phyloP scores from a whole-genome alignment of 2,797 vertebrate species.

The Spinus olivaceus region DNA sequence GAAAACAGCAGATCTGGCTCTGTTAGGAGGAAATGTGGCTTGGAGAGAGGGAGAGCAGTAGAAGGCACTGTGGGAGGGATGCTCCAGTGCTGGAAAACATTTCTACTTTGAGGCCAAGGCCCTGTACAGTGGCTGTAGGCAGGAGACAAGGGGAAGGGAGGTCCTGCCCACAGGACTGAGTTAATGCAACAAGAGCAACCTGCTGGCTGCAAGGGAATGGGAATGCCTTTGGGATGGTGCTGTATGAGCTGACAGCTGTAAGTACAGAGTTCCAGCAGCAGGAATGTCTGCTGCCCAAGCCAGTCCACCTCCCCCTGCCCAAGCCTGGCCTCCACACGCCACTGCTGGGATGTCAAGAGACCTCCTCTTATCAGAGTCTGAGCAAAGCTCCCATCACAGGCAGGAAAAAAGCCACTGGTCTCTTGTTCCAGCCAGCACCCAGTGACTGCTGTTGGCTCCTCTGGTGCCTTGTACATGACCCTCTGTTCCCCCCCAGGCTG shows the following conservation, averaged over 20 bases:
- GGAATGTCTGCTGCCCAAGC: neutral
- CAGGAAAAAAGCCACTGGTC: neutral
- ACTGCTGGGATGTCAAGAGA: neutral
- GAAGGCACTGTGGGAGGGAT: neutral
- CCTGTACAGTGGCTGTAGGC: neutral
- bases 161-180: neutral
- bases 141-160: neutral
- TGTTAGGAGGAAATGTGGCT: accelerated
- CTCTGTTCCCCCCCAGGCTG: conserved; percentile 79
- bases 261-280: neutral
- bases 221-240: neutral
- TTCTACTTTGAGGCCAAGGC: neutral
- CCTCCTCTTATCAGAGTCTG: neutral
- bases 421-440: neutral
- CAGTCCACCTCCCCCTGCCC: neutral
- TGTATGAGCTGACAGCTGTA: neutral
- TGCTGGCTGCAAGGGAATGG: neutral
- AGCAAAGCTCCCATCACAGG: neutral
- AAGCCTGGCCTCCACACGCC: neutral
- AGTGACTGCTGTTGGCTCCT: neutral
- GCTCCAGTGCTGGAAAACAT: neutral
- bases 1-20: neutral
- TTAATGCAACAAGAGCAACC: neutral
- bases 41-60: neutral
- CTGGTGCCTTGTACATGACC: conserved; percentile 63